Conservation (phyloP, 2,888 invertebrate genomes). For the Oligia strigilis region DNA sequence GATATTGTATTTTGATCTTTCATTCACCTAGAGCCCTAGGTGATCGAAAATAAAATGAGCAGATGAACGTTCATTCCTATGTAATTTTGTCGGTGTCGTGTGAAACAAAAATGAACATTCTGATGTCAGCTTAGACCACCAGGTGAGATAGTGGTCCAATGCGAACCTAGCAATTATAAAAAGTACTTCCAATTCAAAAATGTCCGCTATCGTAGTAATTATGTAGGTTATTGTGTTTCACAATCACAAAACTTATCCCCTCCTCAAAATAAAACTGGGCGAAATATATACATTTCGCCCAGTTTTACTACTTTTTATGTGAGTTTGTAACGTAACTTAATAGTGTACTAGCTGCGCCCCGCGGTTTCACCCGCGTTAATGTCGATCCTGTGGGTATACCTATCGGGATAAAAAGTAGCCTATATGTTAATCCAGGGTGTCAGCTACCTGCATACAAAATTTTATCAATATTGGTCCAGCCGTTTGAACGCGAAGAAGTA, state of each 20-base stretch:
- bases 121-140: neutral
- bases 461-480: too few relatives aligned
- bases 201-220: too few relatives aligned
- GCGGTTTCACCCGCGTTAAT: too few relatives aligned
- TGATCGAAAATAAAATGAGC: neutral
- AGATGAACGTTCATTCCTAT: neutral
- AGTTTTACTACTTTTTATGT: conserved; percentile 21
- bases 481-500: too few relatives aligned
- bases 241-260: neutral
- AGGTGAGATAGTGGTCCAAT: too few relatives aligned
- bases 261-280: neutral
- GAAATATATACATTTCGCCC: neutral
- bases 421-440: too few relatives aligned
- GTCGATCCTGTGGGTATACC: too few relatives aligned
- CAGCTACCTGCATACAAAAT: too few relatives aligned
- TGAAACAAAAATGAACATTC: too few relatives aligned
- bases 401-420: too few relatives aligned
- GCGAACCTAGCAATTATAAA: neutral
- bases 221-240: neutral
- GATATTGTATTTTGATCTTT: neutral
- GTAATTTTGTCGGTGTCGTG: neutral
- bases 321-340: conserved; percentile 24
- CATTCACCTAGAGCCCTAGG: neutral
- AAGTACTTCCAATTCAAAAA: neutral
- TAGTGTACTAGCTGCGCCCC: conserved; percentile 11